Evolutionary conservation across 2,797 vertebrate species (phyloP), one percentile per base, ranked within the genome.

Genomic region (Selene dorsalis): DNA sequence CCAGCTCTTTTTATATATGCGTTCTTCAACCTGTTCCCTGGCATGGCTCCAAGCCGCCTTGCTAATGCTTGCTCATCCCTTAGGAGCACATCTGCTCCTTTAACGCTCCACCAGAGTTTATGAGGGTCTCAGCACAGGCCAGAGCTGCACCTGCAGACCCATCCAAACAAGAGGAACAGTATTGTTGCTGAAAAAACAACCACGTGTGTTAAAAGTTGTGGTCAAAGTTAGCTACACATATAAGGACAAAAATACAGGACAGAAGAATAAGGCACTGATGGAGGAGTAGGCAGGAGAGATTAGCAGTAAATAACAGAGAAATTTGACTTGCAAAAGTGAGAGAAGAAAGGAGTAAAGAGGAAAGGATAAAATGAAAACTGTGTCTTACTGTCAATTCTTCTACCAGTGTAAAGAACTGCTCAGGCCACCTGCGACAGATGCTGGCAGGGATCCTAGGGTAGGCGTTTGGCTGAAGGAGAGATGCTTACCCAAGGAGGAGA

Each of bases 81-180:
- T 35, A 79, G 81, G 82, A 94, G 91, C 91, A 86, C 92, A 96
- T 95, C 95, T 96, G 95, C 95, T 93, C 57, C 63, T 93, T 94
- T 93, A 95, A 95, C 93, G 94, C 82, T 94, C 92, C 92, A 81
- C 93, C 91, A 85, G 88, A 89, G 94, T 96, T 96, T 95, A 96
- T 94, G 89, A 93, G 90, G 89, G 94, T 95, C 95, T 96, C 94
- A 93, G 95, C 93, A 92, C n/a, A 82, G 90, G 94, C 95, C 95
- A 95, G 95, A 95, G 90, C 93, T 90, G 88, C 94, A 96, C 95
- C 94, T 95, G 95, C 94, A 94, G 92, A 96, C 95, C 92, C 94
- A 91, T 95, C 95, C 95, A 96, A 96, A 96, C 95, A 96, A 95
- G 94, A 92, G 80, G 81, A 96, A 95, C 93, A 94, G 91, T 91